Percentiles rank a stretch among this genome's conserved stretches.
Conservation (phyloP, 2,797 vertebrate genomes). For the Strix occidentalis region DNA sequence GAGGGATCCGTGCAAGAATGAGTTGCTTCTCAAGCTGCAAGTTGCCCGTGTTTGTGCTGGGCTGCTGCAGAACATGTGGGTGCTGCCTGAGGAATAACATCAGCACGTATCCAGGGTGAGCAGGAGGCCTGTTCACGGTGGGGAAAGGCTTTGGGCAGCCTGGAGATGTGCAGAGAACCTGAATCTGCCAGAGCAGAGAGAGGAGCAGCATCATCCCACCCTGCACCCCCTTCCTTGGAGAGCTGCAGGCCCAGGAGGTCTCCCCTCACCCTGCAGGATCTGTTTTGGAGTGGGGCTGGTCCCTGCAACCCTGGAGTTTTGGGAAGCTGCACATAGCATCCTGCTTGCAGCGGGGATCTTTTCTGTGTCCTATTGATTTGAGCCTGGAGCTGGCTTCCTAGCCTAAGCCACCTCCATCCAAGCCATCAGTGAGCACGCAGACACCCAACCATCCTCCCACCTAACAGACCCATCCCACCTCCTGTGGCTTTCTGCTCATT, state of each 20-base stretch:
- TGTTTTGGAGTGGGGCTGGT: not conserved
- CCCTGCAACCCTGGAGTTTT: not conserved
- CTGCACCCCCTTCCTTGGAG: not conserved
- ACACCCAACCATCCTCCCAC: not conserved
- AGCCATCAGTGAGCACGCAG: not conserved
- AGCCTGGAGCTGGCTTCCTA: not conserved
- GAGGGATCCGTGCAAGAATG: not conserved
- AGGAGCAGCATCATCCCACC: not conserved
- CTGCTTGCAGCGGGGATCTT: not conserved
- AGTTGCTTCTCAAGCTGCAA: not conserved
- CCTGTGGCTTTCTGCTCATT: rapidly evolving
- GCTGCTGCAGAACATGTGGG: not conserved
- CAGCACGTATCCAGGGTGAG: not conserved
- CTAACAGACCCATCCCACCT: rapidly evolving
- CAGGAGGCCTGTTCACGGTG: not conserved
- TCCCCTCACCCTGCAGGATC: not conserved
- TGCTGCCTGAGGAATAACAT: not conserved
- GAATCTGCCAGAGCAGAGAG: not conserved
- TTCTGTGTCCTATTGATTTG: not conserved
- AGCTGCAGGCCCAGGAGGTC: not conserved
- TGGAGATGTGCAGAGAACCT: not conserved
- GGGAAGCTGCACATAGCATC: not conserved
- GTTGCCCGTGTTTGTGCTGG: not conserved
- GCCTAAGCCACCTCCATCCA: not conserved
- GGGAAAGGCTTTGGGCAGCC: not conserved